Evolutionary conservation across 1,140 invertebrate species (phyloP).

Genomic region (Drosophila grimshawi): DNA sequence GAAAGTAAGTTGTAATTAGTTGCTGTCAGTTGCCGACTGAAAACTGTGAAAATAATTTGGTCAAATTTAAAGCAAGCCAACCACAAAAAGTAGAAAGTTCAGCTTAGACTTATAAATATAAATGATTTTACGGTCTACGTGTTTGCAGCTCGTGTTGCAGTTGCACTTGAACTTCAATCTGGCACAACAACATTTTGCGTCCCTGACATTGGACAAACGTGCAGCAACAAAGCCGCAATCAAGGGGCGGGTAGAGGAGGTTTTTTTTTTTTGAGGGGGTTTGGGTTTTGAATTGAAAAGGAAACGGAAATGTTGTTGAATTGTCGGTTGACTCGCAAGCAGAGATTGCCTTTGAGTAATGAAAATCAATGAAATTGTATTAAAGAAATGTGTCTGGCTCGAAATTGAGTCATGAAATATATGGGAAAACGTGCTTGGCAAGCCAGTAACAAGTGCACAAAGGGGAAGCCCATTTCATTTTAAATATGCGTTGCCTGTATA

Average conservation of each 20-base stretch:
- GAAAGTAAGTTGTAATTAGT: conserved; percentile 72
- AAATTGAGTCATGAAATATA: conserved; percentile 47
- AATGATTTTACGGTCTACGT: conserved; percentile 39
- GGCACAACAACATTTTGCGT: conserved; percentile 5
- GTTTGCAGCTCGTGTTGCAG: conserved; percentile 15
- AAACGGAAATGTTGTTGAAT: conserved; percentile 64
- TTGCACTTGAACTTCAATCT: conserved; percentile 61
- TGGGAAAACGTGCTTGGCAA: conserved; percentile 31
- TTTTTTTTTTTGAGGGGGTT: not conserved
- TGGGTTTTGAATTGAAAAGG: conserved; percentile 27
- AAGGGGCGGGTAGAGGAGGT: too few species aligned
- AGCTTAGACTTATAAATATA: conserved; percentile 25
- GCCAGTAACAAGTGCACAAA: not conserved
- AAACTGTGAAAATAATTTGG: conserved; percentile 45
- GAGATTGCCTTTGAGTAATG: conserved; percentile 30
- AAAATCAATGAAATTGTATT: conserved; percentile 61
- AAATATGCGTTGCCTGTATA: too few species aligned
- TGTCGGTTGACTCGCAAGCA: conserved; percentile 12
- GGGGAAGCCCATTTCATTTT: not conserved
- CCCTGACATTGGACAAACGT: conserved; percentile 63
- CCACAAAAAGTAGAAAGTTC: not conserved
- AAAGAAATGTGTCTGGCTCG: conserved; percentile 50
- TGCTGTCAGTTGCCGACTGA: conserved; percentile 54
- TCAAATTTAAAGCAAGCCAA: conserved; percentile 35
- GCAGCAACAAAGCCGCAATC: conserved; percentile 12